Base-by-base conservation (phyloP, 2,888 invertebrate genomes). In the Agrochola circellaris region DNA sequence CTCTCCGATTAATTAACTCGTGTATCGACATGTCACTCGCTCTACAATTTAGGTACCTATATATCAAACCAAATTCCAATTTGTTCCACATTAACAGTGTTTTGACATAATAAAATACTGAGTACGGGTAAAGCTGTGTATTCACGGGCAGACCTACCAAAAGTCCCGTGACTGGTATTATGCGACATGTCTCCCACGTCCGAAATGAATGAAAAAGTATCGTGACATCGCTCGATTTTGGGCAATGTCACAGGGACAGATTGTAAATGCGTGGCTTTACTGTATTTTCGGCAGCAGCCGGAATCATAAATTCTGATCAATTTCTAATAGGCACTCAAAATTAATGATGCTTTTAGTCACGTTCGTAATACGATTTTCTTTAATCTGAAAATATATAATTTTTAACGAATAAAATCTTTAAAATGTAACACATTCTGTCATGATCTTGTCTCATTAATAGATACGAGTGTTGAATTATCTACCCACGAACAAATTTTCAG, bases 1-100 rank as follows among this genome's bases (percentile, higher is more conserved):
- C 77, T 79, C 56, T 69, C 42, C 68, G 64, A 76, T 76, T 86
- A 83, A 86, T 86, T 84, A 79, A 75, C 73, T 64, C 72, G 64
- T 86, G 66, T 79, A 77, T 62, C 71, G 56, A 69, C 54, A 69
- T 84, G 73, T 68, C 64, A 77, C 54, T 65, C 38, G 23, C 51
- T 73, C 64, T 58, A 74, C 62, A 64, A 72, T 70, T 56, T 62
- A 65, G 58, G 15, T 34, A 45, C 51, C 51, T 56, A 56, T 71
- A 45, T 60, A 75, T 64, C 42, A 62, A 61, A 58, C 48, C 23
- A 65, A 71, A 73, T 67, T 45, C 68, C 71, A 77, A 73, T 75
- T 77, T 79, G 64, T 75, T 56, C 56, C 65, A 60, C 56, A 62
- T 66, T 58, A 66, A 62, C 58, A 62, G 66, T 79, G 58, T 79